These are phyloP conservation scores for Cryptomyrus ogoouensis DNA, from an alignment of 2,113 vertebrate species.

Conservation along the genomic window DNA sequence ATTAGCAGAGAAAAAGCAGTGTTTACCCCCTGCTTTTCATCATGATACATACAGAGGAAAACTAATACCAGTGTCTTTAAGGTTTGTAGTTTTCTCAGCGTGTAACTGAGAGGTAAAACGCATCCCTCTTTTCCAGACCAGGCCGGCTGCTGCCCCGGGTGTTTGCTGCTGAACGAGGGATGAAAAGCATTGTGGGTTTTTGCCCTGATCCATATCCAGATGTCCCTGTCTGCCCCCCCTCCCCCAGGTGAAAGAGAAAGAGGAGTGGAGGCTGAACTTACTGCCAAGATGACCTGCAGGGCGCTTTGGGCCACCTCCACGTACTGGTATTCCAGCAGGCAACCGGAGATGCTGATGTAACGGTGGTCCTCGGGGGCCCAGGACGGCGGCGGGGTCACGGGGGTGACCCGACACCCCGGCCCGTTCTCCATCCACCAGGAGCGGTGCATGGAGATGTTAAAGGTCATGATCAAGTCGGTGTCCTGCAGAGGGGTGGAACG, in stretches of 20 bases:
- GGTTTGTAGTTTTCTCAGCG: background rate
- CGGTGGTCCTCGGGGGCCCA: conserved; percentile 98
- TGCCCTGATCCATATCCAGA: background rate
- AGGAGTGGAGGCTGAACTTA: conserved; percentile 63
- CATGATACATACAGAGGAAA: background rate
- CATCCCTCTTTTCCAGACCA: background rate
- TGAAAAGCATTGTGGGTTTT: background rate
- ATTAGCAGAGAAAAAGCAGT: background rate
- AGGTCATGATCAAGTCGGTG: conserved; percentile 94
- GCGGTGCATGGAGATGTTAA: conserved; percentile 99
- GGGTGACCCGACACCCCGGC: conserved; percentile 89
- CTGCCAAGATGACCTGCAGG: conserved; percentile 94
- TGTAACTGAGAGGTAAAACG: background rate
- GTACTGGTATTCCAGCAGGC: conserved; percentile 93
- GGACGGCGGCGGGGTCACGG: conserved; percentile 89
- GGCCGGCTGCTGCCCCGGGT: background rate
- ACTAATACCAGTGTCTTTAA: background rate
- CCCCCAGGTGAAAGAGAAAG: background rate
- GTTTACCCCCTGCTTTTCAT: background rate
- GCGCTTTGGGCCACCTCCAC: conserved; percentile 96
- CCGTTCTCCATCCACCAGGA: conserved; percentile 99
- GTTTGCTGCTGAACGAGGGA: background rate
- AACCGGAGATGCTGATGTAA: conserved; percentile 93
- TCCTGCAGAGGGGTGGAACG: conserved; percentile 65
- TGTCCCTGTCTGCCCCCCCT: background rate